These are phyloP conservation scores for Apocheima hispidaria DNA, from an alignment of 2,888 invertebrate species.

Conservation along the genomic window DNA sequence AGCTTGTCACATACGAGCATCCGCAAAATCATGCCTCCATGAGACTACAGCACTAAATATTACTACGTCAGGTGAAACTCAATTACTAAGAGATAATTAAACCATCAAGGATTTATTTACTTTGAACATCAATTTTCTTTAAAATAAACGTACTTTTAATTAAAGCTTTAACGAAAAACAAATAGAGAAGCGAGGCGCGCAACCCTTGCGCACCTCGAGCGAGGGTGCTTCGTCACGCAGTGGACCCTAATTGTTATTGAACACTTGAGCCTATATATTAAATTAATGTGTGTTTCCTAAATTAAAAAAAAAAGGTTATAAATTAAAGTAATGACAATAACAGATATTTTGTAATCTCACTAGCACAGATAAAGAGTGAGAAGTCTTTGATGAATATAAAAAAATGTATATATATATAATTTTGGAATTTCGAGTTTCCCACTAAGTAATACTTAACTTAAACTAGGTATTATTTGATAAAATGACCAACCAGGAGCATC, in stretches of 20 bases:
- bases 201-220: conserved; percentile 70
- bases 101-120: conserved; percentile 84
- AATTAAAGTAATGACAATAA: neutral
- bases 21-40: conserved; percentile 61
- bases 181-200: conserved; percentile 72
- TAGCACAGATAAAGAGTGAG: too few species aligned
- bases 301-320: neutral
- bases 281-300: conserved; percentile 11
- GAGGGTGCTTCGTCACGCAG: conserved; percentile 53
- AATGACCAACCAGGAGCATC: too few species aligned
- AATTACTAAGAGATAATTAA: conserved; percentile 84
- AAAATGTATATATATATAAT: too few species aligned
- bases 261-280: conserved; percentile 39
- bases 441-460: too few species aligned
- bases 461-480: too few species aligned
- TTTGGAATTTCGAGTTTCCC: too few species aligned
- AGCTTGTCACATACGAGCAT: conserved; percentile 50
- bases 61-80: conserved; percentile 80
- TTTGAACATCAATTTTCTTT: conserved; percentile 84
- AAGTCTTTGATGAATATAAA: too few species aligned
- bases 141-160: conserved; percentile 84
- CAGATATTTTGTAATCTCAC: too few species aligned
- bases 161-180: conserved; percentile 84
- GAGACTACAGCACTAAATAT: conserved; percentile 67
- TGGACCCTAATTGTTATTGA: conserved; percentile 55